Base-by-base conservation (phyloP, 2,113 vertebrate species). In the Pygoscelis adeliae region DNA sequence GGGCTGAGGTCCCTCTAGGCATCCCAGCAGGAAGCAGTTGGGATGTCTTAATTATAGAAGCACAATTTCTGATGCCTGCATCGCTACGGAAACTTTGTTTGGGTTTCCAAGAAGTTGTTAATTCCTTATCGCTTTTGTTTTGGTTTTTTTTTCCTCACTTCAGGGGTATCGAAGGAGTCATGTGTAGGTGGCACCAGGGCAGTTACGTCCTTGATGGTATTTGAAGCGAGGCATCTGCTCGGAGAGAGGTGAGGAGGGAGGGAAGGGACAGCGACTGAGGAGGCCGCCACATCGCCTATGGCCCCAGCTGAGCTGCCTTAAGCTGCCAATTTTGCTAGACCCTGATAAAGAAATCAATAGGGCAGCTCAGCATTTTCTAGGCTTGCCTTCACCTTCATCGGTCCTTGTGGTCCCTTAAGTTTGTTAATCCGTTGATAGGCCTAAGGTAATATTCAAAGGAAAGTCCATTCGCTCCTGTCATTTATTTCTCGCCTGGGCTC, bases 21-120 rank as follows among this genome's bases (percentile, higher is more conserved):
- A 32, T 7, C 63, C 38, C 53, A 23, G 63, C n/a, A 26, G 84
- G 47, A 55, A 69, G n/a, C 27, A 26, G 3, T 36, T 29, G 65
- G 47, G 15, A 10, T 36, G 36, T 20, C 25, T 38, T 30, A 10
- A 27, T 38, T 53, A 55, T 2, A 71, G 63, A 42, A 53, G n/a
- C 53, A 13, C 36, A 3, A 25, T 49, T 91, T 47, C 66, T 74
- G 69, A 27, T 2, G 34, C 65, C 79, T 34, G 18, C 6, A 1
- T 50, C 6, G 0, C 52, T 34, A 21, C 72, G 70, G 66, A 77
- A 72, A 12, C 5, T 5, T 89, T 93, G 49, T 91, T 95, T 90
- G 94, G 91, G 52, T 94, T 96, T 93, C 46, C 65, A 79, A 87
- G 47, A 73, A 58, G 50, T 76, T 91, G 38, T 44, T 87, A 30